Percentiles rank a stretch among this genome's conserved stretches.
These are phyloP conservation scores for Bombus superbus DNA, from an alignment of 1,140 invertebrate genomes.

Conservation along the genomic window DNA sequence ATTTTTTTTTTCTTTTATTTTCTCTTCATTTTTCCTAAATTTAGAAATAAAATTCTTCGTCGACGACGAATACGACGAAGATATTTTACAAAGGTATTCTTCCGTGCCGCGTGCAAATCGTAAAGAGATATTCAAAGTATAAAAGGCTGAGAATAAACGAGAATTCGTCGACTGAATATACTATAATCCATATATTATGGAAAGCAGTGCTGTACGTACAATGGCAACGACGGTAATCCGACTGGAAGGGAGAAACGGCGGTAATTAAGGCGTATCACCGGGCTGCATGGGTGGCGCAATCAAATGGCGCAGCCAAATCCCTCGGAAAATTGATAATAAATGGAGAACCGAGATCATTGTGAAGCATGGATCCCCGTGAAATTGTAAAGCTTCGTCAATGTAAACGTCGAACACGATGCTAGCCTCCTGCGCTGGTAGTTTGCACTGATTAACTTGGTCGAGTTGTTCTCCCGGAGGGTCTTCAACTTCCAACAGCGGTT, in stretches of 20 bases:
- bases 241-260: not conserved
- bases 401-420: not conserved
- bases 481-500: not conserved
- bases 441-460: constrained; percentile 37
- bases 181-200: not conserved
- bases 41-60: too few species aligned
- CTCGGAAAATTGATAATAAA: constrained; percentile 46
- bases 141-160: not conserved
- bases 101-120: too few species aligned
- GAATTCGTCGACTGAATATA: not conserved
- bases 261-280: constrained; percentile 26
- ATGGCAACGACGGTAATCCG: not conserved
- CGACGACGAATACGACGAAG: too few species aligned
- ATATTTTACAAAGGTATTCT: too few species aligned
- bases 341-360: not conserved
- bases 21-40: not conserved
- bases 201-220: not conserved
- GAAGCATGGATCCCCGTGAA: not conserved
- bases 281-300: not conserved
- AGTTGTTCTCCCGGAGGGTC: not conserved
- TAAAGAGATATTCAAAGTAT: too few species aligned
- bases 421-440: not conserved
- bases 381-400: constrained; percentile 13
- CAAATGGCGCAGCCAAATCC: constrained; percentile 24
- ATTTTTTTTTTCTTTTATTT: too few species aligned